These are phyloP conservation scores for Piaya cayana DNA, from an alignment of 2,113 vertebrate genomes.

Conservation along the genomic window DNA sequence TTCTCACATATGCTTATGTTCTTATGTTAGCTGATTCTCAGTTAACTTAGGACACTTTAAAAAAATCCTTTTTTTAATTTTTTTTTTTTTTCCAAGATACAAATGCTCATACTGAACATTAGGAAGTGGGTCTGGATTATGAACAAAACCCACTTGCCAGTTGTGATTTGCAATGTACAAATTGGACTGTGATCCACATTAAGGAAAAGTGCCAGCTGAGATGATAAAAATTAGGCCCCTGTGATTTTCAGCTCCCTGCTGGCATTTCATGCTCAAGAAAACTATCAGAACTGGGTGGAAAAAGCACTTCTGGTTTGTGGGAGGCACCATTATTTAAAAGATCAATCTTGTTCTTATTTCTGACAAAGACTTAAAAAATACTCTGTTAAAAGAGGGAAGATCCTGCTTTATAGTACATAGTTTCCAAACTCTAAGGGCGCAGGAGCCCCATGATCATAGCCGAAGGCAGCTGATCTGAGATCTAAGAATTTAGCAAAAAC, in stretches of 20 bases:
- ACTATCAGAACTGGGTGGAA: background rate
- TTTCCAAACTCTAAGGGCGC: background rate
- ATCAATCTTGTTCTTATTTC: background rate
- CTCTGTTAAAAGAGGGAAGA: background rate
- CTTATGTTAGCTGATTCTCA: background rate
- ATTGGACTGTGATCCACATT: background rate
- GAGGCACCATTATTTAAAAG: background rate
- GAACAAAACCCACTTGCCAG: background rate
- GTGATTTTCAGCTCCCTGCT: background rate
- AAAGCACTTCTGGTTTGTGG: background rate
- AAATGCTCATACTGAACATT: background rate
- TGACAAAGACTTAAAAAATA: background rate
- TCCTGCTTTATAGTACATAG: background rate
- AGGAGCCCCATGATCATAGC: fast-evolving
- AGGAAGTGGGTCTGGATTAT: background rate
- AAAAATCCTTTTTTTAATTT: background rate
- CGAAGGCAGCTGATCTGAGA: background rate
- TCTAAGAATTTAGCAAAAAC: background rate
- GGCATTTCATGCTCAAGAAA: background rate
- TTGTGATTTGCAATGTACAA: background rate
- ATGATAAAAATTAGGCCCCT: background rate
- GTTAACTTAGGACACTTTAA: background rate
- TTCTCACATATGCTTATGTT: background rate
- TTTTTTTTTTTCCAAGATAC: background rate
- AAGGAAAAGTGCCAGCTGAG: background rate